Conservation (phyloP, 2,113 vertebrate species). For the Ariopsis seemanni region DNA sequence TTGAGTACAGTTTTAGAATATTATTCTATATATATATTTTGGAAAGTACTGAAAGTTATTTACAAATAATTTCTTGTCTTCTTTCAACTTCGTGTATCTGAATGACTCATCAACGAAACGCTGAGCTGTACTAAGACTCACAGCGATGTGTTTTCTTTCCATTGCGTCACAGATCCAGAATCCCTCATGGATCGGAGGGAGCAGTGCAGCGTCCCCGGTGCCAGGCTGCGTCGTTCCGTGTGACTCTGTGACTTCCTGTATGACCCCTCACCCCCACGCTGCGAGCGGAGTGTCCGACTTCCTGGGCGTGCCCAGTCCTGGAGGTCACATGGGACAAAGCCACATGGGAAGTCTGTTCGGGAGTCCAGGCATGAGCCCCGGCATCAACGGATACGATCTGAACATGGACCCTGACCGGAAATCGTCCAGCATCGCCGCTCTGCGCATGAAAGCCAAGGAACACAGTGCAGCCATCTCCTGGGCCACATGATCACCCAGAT, state of each 20-base stretch:
- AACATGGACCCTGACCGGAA: conserved; percentile 96
- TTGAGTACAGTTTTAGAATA: not conserved
- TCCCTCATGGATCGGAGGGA: conserved; percentile 91
- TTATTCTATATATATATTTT: too few species aligned
- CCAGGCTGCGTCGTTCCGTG: conserved; percentile 94
- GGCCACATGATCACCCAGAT: conserved; percentile 85
- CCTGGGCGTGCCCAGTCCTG: conserved; percentile 81
- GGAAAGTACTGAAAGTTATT: not conserved
- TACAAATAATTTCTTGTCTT: not conserved
- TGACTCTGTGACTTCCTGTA: conserved; percentile 90
- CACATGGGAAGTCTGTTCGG: conserved; percentile 94
- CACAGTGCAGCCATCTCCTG: conserved; percentile 99
- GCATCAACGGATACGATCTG: conserved; percentile 93
- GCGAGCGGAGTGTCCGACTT: conserved; percentile 88
- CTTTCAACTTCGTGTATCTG: not conserved
- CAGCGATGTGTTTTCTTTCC: not conserved
- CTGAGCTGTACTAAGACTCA: not conserved
- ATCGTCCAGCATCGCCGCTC: conserved; percentile 93
- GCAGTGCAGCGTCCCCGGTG: conserved; percentile 85
- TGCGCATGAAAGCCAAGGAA: conserved; percentile 99
- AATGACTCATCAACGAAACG: not conserved
- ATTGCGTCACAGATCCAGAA: conserved; percentile 89
- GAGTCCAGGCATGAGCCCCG: conserved; percentile 79
- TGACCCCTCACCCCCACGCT: conserved; percentile 93
- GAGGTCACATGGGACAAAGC: conserved; percentile 88